Conservation (phyloP, 2,797 vertebrate species). For the Micropoecilia bifurca region DNA sequence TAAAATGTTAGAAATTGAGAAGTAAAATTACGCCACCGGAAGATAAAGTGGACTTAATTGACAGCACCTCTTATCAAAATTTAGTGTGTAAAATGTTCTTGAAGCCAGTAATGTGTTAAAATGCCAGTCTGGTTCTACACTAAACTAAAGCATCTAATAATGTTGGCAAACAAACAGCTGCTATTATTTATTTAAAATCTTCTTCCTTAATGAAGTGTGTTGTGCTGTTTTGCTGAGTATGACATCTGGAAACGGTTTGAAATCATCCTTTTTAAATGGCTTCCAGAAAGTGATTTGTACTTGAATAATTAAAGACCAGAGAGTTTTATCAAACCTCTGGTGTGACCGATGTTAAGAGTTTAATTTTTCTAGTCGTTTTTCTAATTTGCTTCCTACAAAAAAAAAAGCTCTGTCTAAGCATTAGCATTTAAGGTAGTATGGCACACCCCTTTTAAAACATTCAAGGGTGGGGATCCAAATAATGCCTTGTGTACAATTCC, state of each 20-base stretch:
- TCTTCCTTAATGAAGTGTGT: conserved; percentile 8
- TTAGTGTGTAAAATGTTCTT: conserved; percentile 25
- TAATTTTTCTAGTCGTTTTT: conserved; percentile 66
- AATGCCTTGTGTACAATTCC: conserved; percentile 87
- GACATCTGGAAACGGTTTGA: conserved; percentile 38
- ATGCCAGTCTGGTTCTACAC: conserved; percentile 15
- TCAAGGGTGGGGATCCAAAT: conserved; percentile 90
- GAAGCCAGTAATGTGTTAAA: conserved; percentile 14
- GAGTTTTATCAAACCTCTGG: conserved; percentile 71
- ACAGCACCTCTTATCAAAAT: conserved; percentile 17
- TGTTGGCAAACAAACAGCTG: conserved; percentile 27
- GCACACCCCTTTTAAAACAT: conserved; percentile 93
- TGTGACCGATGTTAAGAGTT: conserved; percentile 73
- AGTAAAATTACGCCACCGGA: neutral
- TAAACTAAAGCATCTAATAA: conserved; percentile 37
- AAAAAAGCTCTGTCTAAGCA: conserved; percentile 91
- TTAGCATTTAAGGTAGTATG: conserved; percentile 99
- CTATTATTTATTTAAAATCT: conserved; percentile 15
- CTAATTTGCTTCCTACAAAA: conserved; percentile 64
- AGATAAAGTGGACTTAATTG: neutral
- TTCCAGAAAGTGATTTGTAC: conserved; percentile 57
- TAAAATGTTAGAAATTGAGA: neutral
- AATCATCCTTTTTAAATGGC: conserved; percentile 65
- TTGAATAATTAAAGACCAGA: conserved; percentile 69
- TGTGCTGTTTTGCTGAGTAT: conserved; percentile 14